These are phyloP conservation scores for Apodemus sylvaticus DNA, from an alignment of 2,113 vertebrate genomes.

Conservation along the genomic window DNA sequence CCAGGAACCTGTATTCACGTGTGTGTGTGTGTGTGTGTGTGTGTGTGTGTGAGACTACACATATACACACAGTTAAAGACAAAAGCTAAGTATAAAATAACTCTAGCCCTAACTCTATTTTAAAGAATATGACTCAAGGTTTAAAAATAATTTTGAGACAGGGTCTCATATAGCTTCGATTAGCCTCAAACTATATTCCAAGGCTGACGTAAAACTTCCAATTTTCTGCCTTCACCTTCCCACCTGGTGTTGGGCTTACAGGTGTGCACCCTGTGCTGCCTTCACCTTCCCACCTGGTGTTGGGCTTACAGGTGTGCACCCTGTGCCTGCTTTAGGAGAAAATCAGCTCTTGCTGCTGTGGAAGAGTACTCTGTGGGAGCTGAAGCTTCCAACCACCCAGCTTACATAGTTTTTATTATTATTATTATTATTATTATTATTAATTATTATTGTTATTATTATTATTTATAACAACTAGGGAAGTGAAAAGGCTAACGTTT, in stretches of 20 bases:
- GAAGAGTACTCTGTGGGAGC: background rate
- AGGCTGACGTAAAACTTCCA: background rate
- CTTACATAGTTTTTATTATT: background rate
- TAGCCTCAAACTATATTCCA: background rate
- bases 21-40: too few species aligned
- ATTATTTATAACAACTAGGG: too few species aligned
- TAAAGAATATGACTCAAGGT: background rate
- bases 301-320: too few species aligned
- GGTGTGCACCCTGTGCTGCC: too few species aligned
- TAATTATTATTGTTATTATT: too few species aligned
- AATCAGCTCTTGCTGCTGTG: background rate
- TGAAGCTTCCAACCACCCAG: background rate
- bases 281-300: too few species aligned
- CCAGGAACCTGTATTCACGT: too few species aligned
- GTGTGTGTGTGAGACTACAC: too few species aligned
- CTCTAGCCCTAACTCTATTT: background rate
- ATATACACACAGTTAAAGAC: background rate
- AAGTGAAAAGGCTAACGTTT: background rate
- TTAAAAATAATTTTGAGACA: background rate
- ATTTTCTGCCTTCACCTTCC: background rate
- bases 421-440: too few species aligned
- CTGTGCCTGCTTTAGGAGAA: background rate
- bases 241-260: too few species aligned
- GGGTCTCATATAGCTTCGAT: background rate
- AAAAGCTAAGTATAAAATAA: background rate